Evolutionary conservation across 2,888 invertebrate genomes (phyloP).

Genomic region (Archips crataeganus): DNA sequence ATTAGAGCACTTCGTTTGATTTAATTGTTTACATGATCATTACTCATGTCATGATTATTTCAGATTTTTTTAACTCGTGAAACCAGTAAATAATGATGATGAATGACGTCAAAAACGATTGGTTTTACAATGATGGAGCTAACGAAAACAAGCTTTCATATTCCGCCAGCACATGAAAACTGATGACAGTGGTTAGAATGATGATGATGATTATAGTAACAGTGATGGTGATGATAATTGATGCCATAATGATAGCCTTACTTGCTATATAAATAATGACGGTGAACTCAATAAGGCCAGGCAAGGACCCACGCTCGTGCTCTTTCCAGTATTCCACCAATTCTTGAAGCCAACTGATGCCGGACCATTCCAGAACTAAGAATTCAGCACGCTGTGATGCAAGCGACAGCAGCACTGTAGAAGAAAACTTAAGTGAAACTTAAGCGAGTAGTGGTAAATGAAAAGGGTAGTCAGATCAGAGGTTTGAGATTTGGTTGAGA

Average conservation of each 20-base stretch:
- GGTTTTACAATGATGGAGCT: background rate
- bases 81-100: background rate
- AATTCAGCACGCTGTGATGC: constrained; percentile 97
- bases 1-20: too few species aligned
- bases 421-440: constrained; percentile 21
- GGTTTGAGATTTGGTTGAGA: too few species aligned
- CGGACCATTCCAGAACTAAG: constrained; percentile 91
- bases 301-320: constrained; percentile 91
- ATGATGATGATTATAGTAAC: background rate
- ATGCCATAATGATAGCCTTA: constrained; percentile 74
- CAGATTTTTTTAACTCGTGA: too few species aligned
- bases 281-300: constrained; percentile 92
- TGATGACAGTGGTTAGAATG: background rate
- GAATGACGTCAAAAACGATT: background rate
- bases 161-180: background rate
- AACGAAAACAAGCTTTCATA: background rate
- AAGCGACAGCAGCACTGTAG: constrained; percentile 94
- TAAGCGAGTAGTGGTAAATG: too few species aligned
- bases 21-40: too few species aligned
- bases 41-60: too few species aligned
- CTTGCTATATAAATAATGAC: constrained; percentile 96
- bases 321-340: constrained; percentile 92
- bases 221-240: background rate
- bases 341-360: constrained; percentile 91
- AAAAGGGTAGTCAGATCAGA: too few species aligned